Base-by-base conservation (phyloP, 2,797 vertebrate species). In the Galago senegalensis region DNA sequence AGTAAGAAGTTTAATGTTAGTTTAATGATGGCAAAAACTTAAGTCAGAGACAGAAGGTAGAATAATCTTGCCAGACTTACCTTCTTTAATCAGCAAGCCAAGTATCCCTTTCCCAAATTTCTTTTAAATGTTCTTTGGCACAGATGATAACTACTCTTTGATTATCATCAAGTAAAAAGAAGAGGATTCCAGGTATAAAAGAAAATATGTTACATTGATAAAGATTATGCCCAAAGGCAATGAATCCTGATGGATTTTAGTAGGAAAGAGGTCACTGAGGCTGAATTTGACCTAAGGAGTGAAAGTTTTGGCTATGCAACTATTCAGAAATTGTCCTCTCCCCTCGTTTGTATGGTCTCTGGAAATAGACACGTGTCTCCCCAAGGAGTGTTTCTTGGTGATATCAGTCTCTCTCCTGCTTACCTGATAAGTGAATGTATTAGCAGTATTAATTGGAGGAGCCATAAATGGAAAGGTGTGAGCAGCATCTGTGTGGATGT, bases 401-500 rank as follows among this genome's bases (percentile, higher is more conserved):
- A 92, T 93, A 61, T 77, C 88, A 63, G 16, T 60, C 75, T 89
- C 75, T 89, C 75, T 69, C 17, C 29, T 53, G 43, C 10, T 13
- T 75, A 2, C 77, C 40, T 63, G 89, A 49, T 70, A 95, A 91
- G 29, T 82, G 85, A 93, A 91, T 92, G 43, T 93, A 73, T n/a
- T 77, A 29, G 31, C 77, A 92, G n/a, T 46, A 91, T 76, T 60
- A 96, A 89, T 25, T 81, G 37, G 70, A 94, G 56, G 25, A 87
- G 70, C 4, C 4, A 87, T 53, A 63, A 76, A 70, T 73, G 67
- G 81, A 87, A 90, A 95, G 21, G 16, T 93, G 88, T 96, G 79
- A 91, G n/a, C 20, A 91, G 58, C 29, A 72, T 81, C 60, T 91
- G 83, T 16, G 37, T 89, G 87, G 27, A 69, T 63, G 65, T 92